phyloP scores from a whole-genome alignment of 1,140 invertebrate genomes.

The Diorhabda sublineata region DNA sequence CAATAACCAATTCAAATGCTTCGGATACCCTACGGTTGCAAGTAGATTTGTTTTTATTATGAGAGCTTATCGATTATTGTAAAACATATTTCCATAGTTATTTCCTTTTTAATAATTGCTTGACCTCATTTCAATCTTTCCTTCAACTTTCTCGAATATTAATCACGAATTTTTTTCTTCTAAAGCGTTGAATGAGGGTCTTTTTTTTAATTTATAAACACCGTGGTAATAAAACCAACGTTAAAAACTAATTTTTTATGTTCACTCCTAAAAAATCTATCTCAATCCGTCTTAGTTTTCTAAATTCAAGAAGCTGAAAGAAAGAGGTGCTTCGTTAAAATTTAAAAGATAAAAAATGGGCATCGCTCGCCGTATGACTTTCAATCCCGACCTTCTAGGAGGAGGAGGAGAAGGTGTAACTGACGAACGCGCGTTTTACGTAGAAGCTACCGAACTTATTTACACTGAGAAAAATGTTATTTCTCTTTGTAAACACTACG shows the following conservation, averaged over 20 bases:
- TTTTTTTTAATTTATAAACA: too few relatives aligned
- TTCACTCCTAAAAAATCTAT: background rate
- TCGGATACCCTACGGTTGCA: too few relatives aligned
- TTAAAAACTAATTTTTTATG: background rate
- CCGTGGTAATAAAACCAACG: background rate
- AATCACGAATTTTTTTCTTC: too few relatives aligned
- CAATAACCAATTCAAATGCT: too few relatives aligned
- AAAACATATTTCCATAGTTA: too few relatives aligned
- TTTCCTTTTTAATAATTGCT: too few relatives aligned
- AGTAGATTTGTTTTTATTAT: too few relatives aligned
- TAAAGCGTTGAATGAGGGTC: too few relatives aligned
- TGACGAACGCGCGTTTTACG: background rate
- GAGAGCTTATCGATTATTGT: too few relatives aligned
- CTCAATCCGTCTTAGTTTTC: background rate
- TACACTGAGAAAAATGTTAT: background rate
- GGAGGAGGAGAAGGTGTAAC: slow-evolving; percentile 1
- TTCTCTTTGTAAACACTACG: too few relatives aligned
- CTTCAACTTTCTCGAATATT: too few relatives aligned
- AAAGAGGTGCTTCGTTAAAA: background rate
- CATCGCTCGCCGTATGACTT: slow-evolving; percentile 1
- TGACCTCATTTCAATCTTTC: too few relatives aligned
- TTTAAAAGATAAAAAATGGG: background rate
- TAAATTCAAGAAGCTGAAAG: slow-evolving; percentile 2
- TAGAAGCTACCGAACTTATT: background rate
- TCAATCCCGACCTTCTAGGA: slow-evolving; percentile 1